Evolutionary conservation across 1,140 invertebrate genomes (phyloP), one percentile per base, ranked within the genome.

Genomic region (Sycobia sp.): DNA sequence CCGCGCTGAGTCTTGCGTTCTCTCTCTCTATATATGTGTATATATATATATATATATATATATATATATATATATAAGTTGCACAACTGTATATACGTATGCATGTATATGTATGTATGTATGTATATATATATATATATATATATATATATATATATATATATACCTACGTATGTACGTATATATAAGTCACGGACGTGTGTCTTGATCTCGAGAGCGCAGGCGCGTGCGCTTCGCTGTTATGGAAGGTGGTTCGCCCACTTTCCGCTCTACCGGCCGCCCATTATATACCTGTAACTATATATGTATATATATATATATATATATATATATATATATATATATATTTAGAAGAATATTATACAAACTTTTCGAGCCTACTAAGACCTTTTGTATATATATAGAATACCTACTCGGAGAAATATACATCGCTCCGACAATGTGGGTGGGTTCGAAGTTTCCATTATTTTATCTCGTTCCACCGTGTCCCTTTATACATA

Each of bases 171-270:
- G 39, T 16, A 10, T 49, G 32, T 34, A 44, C 27, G 20, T 18
- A 43, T 16, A 16, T 16, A 61, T 55, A 36, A 53, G n/a, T n/a
- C 47, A 23, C 43, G 50, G 23, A 49, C 54, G 55, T 65, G 67
- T 67, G 67, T 68, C 62, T 65, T 60, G 65, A n/a, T n/a, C n/a
- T n/a, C n/a, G n/a, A n/a, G n/a, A n/a, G n/a, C n/a, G n/a, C n/a
- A n/a, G n/a, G n/a, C 49, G 32, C 54, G 60, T 39, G 55, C 44
- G 46, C n/a, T n/a, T 51, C 67, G 66, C 66, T 70, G 23, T 74
- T 72, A 75, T 73, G 74, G 70, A 78, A 77, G n/a, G 75, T 79
- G 67, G 73, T 76, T 79, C 75, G 78, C 78, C 77, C 76, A 79
- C 76, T 60, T 36, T n/a, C n/a, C 4, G 16, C 44, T 61, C 23